Percentiles rank a stretch among this genome's conserved stretches.
Evolutionary conservation across 30 jellyfish, hydroid and myxozoan genomes (phyloP).

Genomic region (Aurelia aurita): DNA sequence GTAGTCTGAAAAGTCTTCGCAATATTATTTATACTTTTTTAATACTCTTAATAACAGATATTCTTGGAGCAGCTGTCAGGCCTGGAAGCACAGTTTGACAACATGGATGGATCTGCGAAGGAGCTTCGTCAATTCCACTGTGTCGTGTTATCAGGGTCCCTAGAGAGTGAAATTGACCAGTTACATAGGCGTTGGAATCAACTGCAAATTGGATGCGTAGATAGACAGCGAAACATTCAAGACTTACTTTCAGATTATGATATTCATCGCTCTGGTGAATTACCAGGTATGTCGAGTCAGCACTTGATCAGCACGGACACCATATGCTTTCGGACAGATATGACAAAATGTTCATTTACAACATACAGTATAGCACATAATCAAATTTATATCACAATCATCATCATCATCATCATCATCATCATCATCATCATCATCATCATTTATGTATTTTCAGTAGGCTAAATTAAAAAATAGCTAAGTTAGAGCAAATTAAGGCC

Average conservation of each 20-base stretch:
- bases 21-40: neutral
- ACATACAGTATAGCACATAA: neutral
- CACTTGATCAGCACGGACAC: too few species aligned
- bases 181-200: conserved; percentile 91
- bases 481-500: too few species aligned
- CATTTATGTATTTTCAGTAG: too few species aligned
- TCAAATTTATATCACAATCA: too few species aligned
- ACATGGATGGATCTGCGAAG: conserved; percentile 96
- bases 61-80: conserved; percentile 72
- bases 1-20: too few species aligned
- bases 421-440: too few species aligned
- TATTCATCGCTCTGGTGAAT: conserved; percentile 69
- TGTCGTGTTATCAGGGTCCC: conserved; percentile 78
- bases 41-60: conserved; percentile 18
- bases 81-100: conserved; percentile 85
- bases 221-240: conserved; percentile 67
- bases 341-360: neutral
- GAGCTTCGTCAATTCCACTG: conserved; percentile 87
- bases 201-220: conserved; percentile 77
- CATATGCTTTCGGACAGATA: neutral
- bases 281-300: conserved; percentile 76
- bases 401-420: too few species aligned
- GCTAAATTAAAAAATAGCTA: too few species aligned
- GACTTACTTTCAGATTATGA: conserved; percentile 74
- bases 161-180: conserved; percentile 84